Conservation (phyloP, 2,113 vertebrate genomes). For the Sebastes fasciatus region DNA sequence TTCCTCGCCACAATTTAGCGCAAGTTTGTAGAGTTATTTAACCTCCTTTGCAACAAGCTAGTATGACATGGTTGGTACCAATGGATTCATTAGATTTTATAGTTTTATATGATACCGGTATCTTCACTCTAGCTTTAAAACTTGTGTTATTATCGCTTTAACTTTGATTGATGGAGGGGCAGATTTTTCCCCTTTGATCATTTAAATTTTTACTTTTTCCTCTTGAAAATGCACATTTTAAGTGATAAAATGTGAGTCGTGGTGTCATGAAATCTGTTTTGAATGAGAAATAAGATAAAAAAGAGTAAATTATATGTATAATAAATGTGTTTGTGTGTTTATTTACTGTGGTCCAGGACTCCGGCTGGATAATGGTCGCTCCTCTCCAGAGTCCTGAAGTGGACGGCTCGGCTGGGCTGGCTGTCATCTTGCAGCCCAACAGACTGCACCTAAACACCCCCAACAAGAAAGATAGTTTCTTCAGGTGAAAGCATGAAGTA, state of each 20-base stretch:
- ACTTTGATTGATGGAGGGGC: background rate
- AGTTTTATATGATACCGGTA: too few relatives aligned
- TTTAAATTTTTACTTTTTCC: too few relatives aligned
- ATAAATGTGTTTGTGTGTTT: background rate
- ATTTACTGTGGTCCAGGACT: constrained; percentile 76
- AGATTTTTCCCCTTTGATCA: background rate
- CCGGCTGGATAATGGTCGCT: constrained; percentile 87
- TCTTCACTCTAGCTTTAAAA: too few relatives aligned
- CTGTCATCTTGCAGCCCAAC: constrained; percentile 91
- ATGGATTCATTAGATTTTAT: too few relatives aligned
- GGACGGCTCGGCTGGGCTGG: constrained; percentile 90
- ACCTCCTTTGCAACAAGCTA: too few relatives aligned
- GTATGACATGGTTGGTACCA: too few relatives aligned
- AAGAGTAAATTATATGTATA: background rate
- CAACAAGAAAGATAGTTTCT: background rate
- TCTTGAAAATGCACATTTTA: background rate
- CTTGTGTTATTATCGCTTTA: too few relatives aligned
- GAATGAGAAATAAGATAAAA: background rate
- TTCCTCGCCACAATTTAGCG: too few relatives aligned
- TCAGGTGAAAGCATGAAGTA: background rate
- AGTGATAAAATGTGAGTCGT: background rate
- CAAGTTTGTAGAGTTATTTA: too few relatives aligned
- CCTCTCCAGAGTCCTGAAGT: constrained; percentile 94
- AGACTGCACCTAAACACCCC: constrained; percentile 85
- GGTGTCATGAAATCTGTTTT: background rate